phyloP scores from a whole-genome alignment of 2,888 invertebrate species.

The Nycteola revayana region DNA sequence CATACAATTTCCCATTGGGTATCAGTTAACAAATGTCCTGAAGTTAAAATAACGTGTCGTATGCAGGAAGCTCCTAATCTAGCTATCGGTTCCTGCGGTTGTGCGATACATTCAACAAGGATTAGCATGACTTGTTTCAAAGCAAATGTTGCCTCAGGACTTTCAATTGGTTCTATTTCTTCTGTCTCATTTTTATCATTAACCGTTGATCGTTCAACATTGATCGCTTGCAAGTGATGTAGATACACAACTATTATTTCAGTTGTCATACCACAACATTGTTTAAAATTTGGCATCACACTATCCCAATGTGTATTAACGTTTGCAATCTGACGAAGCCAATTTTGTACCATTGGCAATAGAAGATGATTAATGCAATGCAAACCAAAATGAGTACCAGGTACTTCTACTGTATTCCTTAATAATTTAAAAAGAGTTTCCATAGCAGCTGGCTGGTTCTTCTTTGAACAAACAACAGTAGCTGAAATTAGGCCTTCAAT shows the following conservation, averaged over 20 bases:
- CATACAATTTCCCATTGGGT: conserved; percentile 94
- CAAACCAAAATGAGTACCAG: conserved; percentile 94
- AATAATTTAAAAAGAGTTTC: conserved; percentile 94
- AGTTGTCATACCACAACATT: conserved; percentile 95
- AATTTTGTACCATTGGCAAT: conserved; percentile 95
- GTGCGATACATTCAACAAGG: conserved; percentile 94
- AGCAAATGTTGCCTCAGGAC: conserved; percentile 85
- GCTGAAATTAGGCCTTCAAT: conserved; percentile 93
- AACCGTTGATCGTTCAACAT: conserved; percentile 58
- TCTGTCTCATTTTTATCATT: conserved; percentile 61
- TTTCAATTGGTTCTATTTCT: conserved; percentile 80
- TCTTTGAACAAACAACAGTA: conserved; percentile 92
- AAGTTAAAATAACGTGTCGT: conserved; percentile 91
- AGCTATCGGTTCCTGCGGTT: conserved; percentile 94
- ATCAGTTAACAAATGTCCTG: conserved; percentile 90
- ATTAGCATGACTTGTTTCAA: conserved; percentile 92
- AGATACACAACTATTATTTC: conserved; percentile 94
- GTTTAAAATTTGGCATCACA: conserved; percentile 95
- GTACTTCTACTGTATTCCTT: conserved; percentile 88
- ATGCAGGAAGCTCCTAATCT: conserved; percentile 96
- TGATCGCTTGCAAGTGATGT: conserved; percentile 86
- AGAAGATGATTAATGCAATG: conserved; percentile 96
- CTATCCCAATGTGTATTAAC: conserved; percentile 88
- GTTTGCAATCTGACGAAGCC: conserved; percentile 90
- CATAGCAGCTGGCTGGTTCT: conserved; percentile 92